These are phyloP conservation scores for Camarhynchus parvulus DNA, from an alignment of 2,113 vertebrate genomes.

Conservation along the genomic window DNA sequence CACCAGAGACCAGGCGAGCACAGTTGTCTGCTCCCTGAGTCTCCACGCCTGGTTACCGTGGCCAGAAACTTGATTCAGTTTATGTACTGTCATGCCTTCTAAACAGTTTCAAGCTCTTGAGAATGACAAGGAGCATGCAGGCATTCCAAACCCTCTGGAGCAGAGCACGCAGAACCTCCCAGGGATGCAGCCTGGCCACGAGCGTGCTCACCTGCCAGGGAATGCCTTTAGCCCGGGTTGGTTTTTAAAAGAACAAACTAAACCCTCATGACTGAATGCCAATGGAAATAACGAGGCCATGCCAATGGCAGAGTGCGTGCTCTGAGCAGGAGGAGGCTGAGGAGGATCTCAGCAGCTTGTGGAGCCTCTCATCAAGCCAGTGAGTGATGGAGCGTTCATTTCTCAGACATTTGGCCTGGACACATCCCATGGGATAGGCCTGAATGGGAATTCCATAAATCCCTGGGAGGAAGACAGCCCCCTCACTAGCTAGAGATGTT, in stretches of 20 bases:
- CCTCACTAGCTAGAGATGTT: background rate
- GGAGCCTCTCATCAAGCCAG: background rate
- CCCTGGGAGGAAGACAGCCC: background rate
- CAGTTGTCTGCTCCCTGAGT: background rate
- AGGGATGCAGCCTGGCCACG: background rate
- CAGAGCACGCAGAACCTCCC: background rate
- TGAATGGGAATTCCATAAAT: background rate
- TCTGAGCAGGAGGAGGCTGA: background rate
- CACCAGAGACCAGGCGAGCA: fast-evolving
- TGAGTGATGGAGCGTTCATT: fast-evolving
- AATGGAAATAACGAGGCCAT: background rate
- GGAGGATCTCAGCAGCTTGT: background rate
- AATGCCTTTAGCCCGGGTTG: background rate
- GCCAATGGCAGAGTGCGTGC: background rate
- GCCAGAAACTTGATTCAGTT: background rate
- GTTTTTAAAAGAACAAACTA: background rate
- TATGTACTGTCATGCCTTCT: background rate
- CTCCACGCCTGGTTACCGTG: background rate
- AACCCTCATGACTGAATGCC: background rate
- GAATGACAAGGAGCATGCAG: fast-evolving
- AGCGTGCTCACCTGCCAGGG: background rate
- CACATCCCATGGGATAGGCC: background rate
- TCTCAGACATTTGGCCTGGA: background rate
- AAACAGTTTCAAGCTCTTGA: background rate
- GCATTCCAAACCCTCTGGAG: background rate